phyloP scores from a whole-genome alignment of 2,797 vertebrate species.

The Vespertilio murinus region DNA sequence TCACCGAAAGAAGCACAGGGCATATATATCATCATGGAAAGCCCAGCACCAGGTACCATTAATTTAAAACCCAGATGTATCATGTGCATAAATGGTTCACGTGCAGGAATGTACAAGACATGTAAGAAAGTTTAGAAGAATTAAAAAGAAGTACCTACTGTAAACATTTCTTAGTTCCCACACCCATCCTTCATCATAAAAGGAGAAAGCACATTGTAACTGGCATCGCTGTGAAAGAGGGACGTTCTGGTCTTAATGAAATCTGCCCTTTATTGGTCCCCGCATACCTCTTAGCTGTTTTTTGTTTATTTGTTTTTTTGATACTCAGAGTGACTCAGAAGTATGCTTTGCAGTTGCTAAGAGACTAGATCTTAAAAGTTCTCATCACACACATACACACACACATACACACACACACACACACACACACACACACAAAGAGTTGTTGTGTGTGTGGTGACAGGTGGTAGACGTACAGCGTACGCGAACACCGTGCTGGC shows the following conservation, averaged over 20 bases:
- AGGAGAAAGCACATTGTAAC: not conserved
- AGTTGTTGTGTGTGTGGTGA: not conserved
- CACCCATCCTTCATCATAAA: not conserved
- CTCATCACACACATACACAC: not conserved
- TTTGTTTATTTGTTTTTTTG: not conserved
- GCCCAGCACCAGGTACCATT: not conserved
- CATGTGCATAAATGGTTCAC: fast-evolving
- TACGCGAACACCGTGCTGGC: not conserved
- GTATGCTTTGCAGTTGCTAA: not conserved
- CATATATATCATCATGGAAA: not conserved
- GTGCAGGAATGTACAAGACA: not conserved
- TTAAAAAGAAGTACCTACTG: not conserved
- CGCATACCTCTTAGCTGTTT: not conserved
- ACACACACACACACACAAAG: not conserved
- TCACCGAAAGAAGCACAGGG: not conserved
- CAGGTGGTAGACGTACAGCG: too few relatives aligned
- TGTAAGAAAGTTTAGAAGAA: not conserved
- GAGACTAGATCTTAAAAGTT: not conserved
- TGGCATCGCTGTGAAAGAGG: not conserved
- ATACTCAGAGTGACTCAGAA: not conserved
- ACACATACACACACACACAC: not conserved
- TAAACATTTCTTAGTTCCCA: not conserved
- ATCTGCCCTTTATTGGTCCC: not conserved
- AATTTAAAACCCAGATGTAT: not conserved
- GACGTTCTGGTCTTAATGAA: not conserved